A percentile compares a stretch with the other conserved stretches of the same genome.
Evolutionary conservation across 2,888 invertebrate genomes (phyloP).

Genomic region (Diadegma fenestrale): DNA sequence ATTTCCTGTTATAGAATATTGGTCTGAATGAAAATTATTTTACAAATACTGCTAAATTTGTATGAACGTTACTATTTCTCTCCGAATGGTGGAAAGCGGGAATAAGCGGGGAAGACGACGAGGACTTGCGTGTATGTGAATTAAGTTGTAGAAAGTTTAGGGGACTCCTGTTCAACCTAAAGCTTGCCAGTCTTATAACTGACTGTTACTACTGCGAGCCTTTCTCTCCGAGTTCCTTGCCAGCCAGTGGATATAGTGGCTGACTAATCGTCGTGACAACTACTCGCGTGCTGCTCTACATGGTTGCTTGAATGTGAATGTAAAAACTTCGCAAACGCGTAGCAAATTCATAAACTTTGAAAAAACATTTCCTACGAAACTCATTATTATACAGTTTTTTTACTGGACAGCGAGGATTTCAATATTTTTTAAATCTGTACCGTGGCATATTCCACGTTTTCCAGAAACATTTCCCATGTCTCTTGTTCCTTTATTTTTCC

Average conservation of each 20-base stretch:
- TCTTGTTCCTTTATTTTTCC: not conserved
- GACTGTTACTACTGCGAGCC: conserved; percentile 56
- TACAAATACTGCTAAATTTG: not conserved
- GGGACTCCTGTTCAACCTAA: conserved; percentile 15
- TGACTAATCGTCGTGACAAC: conserved; percentile 60
- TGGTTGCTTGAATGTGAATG: not conserved
- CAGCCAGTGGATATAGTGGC: conserved; percentile 30
- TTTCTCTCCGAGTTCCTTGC: conserved; percentile 32
- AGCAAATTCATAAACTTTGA: not conserved
- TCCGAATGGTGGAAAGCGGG: not conserved
- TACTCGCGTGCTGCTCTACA: conserved; percentile 30
- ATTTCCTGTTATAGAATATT: not conserved
- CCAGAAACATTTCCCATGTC: not conserved
- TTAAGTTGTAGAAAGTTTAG: conserved; percentile 49
- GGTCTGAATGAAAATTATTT: not conserved
- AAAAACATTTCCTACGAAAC: not conserved
- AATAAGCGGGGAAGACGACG: not conserved
- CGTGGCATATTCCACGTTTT: not conserved
- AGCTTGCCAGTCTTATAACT: conserved; percentile 48
- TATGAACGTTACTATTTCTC: not conserved
- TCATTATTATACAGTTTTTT: not conserved
- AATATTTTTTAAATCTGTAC: too few species aligned
- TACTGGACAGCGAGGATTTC: not conserved
- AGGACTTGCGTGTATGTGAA: conserved; percentile 34
- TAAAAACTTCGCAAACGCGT: conserved; percentile 9